Evolutionary conservation across 2,113 vertebrate genomes (phyloP).

Genomic region (Ciconia stormi): DNA sequence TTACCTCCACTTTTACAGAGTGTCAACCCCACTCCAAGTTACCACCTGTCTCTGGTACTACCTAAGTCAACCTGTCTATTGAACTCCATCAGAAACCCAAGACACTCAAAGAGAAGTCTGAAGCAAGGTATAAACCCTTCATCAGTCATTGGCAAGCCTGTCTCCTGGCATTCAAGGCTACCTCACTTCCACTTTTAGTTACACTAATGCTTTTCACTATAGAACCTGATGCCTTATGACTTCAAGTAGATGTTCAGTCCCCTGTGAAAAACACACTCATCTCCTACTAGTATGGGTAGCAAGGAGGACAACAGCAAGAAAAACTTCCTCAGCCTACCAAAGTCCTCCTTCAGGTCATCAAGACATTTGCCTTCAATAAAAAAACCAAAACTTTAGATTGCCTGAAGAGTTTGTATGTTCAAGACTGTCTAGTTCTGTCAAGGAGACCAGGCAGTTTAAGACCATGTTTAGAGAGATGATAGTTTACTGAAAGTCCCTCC

Average conservation of each 20-base stretch:
- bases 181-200: background rate
- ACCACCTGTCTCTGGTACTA: background rate
- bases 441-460: background rate
- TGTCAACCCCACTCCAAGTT: background rate
- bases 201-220: background rate
- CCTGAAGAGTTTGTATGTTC: background rate
- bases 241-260: background rate
- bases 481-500: background rate
- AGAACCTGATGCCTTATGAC: background rate
- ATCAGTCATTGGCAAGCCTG: background rate
- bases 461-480: background rate
- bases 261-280: background rate
- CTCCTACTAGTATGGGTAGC: background rate
- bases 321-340: background rate
- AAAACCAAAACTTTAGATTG: background rate
- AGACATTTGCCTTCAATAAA: background rate
- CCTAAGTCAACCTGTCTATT: background rate
- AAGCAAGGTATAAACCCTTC: rapidly evolving
- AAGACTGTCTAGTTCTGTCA: background rate
- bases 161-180: background rate
- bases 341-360: background rate
- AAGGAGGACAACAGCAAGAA: background rate
- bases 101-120: background rate
- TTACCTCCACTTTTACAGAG: background rate
- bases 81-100: background rate